Conservation (phyloP, 2,113 vertebrate species). For the Triplophysa rosa region DNA sequence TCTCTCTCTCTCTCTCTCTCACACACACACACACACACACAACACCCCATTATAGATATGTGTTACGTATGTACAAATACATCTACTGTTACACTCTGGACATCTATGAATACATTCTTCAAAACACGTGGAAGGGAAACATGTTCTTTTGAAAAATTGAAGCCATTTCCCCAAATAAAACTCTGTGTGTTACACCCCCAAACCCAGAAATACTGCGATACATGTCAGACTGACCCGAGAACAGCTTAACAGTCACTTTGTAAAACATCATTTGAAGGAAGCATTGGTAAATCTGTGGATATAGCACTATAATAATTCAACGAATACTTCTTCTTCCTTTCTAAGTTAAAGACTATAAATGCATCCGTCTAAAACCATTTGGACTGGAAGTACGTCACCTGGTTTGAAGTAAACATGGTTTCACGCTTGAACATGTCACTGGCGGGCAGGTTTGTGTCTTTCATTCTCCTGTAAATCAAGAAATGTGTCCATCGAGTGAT, state of each 20-base stretch:
- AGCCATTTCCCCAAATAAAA: constrained; percentile 62
- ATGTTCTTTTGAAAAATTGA: constrained; percentile 67
- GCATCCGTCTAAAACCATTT: background rate
- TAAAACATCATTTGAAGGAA: constrained; percentile 39
- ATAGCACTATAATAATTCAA: constrained; percentile 27
- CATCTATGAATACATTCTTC: constrained; percentile 75
- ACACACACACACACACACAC: constrained; percentile 1
- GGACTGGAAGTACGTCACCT: constrained; percentile 35
- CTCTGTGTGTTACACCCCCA: constrained; percentile 29
- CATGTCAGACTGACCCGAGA: constrained; percentile 34
- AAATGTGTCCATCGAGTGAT: too few species aligned
- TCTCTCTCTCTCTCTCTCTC: background rate
- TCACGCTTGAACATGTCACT: background rate
- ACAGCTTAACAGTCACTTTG: constrained; percentile 47
- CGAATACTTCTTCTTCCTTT: background rate
- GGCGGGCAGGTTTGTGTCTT: background rate
- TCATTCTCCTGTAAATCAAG: too few species aligned
- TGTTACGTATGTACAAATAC: constrained; percentile 75
- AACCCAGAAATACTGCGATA: constrained; percentile 32
- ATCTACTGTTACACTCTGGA: constrained; percentile 71
- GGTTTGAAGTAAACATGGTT: constrained; percentile 43
- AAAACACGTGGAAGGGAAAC: constrained; percentile 73
- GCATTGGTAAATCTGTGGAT: constrained; percentile 35
- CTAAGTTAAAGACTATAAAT: constrained; percentile 26
- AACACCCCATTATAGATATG: constrained; percentile 73